Percentiles rank a stretch among this genome's conserved stretches.
phyloP scores from a whole-genome alignment of 92 coral and sea anemone species.

The Siderastrea radians region DNA sequence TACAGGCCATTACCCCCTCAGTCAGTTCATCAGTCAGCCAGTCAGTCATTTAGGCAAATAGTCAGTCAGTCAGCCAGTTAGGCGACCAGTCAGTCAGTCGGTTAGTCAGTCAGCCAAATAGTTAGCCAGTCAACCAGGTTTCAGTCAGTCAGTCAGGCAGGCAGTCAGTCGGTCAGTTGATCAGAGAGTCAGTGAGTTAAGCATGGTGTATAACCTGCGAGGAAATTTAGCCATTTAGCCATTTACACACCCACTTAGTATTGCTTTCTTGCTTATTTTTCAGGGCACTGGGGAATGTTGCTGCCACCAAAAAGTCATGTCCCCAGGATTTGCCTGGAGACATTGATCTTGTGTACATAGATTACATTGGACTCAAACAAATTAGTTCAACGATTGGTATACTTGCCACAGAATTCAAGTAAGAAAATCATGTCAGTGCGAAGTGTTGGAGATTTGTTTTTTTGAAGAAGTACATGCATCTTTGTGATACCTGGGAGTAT shows the following conservation, averaged over 20 bases:
- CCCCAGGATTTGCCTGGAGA: constrained; percentile 68
- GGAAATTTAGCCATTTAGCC: no score
- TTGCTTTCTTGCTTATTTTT: background rate
- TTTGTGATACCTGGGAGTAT: background rate
- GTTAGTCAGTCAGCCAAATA: no score
- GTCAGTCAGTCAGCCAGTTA: no score
- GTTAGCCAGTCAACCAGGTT: no score
- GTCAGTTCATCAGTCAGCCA: background rate
- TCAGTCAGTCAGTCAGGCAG: no score
- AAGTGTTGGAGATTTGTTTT: background rate
- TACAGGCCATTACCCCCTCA: background rate
- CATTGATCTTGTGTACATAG: constrained; percentile 84
- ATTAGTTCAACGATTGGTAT: constrained; percentile 74
- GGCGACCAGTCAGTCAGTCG: no score
- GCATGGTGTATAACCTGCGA: no score
- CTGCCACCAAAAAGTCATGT: constrained; percentile 63
- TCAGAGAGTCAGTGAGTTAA: no score
- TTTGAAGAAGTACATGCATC: background rate
- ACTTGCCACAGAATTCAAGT: constrained; percentile 81
- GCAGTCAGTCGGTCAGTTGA: no score
- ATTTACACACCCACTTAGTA: no score
- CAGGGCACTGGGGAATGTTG: constrained; percentile 45
- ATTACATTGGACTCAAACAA: constrained; percentile 89
- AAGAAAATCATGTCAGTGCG: constrained; percentile 18
- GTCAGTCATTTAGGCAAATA: background rate